phyloP scores from a whole-genome alignment of 1,140 invertebrate species.

The Psilanteris sp. region DNA sequence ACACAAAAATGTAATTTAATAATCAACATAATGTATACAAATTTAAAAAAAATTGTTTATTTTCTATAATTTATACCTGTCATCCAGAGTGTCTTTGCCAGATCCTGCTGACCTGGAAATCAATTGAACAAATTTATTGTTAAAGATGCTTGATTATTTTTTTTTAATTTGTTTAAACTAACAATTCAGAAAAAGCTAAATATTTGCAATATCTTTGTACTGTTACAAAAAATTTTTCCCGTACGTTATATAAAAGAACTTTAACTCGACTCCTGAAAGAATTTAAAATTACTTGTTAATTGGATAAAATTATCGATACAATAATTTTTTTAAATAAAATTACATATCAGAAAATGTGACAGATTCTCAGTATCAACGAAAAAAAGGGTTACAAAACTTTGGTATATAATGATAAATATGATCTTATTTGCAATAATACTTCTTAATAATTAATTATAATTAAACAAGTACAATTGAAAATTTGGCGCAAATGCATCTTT shows the following conservation, averaged over 20 bases:
- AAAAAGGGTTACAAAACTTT: slow-evolving; percentile 58
- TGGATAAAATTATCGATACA: slow-evolving; percentile 39
- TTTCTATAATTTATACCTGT: too few relatives aligned
- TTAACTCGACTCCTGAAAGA: slow-evolving; percentile 75
- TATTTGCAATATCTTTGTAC: slow-evolving; percentile 47
- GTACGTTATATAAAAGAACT: slow-evolving; percentile 64
- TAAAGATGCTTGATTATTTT: slow-evolving; percentile 20
- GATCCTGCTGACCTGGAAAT: slow-evolving; percentile 75
- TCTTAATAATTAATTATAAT: slow-evolving; percentile 43
- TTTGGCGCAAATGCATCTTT: slow-evolving; percentile 41
- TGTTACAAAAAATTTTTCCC: slow-evolving; percentile 51
- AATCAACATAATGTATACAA: too few relatives aligned
- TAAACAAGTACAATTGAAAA: slow-evolving; percentile 39
- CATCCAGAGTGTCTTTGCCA: slow-evolving; percentile 76
- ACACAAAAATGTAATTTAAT: too few relatives aligned
- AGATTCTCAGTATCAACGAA: slow-evolving; percentile 51
- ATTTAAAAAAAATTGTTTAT: slow-evolving; percentile 65
- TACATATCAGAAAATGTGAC: slow-evolving; percentile 50
- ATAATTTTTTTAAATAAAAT: slow-evolving; percentile 56
- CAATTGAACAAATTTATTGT: slow-evolving; percentile 72
- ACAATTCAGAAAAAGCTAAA: slow-evolving; percentile 53
- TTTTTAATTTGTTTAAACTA: slow-evolving; percentile 34
- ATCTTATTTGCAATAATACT: slow-evolving; percentile 53
- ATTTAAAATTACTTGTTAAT: slow-evolving; percentile 74
- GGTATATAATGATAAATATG: slow-evolving; percentile 28